phyloP scores from a whole-genome alignment of 2,888 invertebrate species.

The Drosophila nr. fundita region DNA sequence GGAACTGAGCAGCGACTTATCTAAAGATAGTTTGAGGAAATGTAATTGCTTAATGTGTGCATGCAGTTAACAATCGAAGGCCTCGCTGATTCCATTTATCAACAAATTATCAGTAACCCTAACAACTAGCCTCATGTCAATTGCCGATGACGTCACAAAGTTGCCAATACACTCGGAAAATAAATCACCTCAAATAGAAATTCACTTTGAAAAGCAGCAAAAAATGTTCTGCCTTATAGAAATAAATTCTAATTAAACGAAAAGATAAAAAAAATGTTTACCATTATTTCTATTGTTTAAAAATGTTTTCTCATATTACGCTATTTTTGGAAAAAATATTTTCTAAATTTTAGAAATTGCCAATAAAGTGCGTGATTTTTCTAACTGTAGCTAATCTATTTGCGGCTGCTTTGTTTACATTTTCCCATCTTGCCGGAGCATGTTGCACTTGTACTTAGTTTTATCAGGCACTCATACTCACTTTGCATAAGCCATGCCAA shows the following conservation, averaged over 20 bases:
- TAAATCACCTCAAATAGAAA: background rate
- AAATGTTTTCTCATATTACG: background rate
- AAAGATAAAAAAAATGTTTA: too few species aligned
- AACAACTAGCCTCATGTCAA: background rate
- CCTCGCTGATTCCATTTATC: background rate
- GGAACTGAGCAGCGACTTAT: background rate
- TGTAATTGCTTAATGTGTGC: background rate
- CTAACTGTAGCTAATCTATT: conserved; percentile 38
- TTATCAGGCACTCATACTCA: conserved; percentile 30
- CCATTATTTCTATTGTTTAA: background rate
- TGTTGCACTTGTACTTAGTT: conserved; percentile 11
- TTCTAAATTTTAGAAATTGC: background rate
- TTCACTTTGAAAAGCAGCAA: background rate
- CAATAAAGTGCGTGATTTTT: background rate
- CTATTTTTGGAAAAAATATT: background rate
- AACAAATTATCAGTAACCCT: background rate
- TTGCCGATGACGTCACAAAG: background rate
- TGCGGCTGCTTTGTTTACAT: conserved; percentile 47
- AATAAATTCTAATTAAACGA: background rate
- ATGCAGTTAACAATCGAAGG: background rate
- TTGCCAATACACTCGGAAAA: background rate
- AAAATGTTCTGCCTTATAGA: background rate
- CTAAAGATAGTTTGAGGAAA: background rate
- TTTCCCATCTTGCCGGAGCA: conserved; percentile 27
- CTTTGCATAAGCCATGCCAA: conserved; percentile 33